Evolutionary conservation across 2,797 vertebrate species (phyloP), one percentile per base, ranked within the genome.

Genomic region (Epinephelus awoara): DNA sequence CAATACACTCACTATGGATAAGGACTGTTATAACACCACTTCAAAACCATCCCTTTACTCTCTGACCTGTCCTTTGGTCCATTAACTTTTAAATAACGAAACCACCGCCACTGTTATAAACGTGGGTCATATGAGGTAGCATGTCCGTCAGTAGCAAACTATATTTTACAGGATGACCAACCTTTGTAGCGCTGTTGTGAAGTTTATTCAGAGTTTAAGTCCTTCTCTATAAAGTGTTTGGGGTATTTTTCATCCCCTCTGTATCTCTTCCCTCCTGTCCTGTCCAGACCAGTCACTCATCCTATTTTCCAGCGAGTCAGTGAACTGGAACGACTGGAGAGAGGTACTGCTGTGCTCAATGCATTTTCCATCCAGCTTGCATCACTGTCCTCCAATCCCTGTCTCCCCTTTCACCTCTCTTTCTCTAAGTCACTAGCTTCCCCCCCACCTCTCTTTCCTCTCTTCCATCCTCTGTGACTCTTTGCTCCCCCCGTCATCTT

Each of bases 291-390:
- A 63, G 51, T 77, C 17, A 23, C 67, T 84, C 72, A 77, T 86
- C 77, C 76, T 81, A 59, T 82, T 88, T 84, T 77, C 72, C 70
- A 75, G 54, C 15, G 62, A 86, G 61, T 75, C 77, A 74, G 72
- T 91, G 87, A 86, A 73, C 71, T 85, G 76, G 65, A 89, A 88
- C 63, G 21, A 68, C 64, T 74, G 66, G 59, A 80, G 62, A 63
- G 59, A 52, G 42, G 34, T 7, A 50, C 79, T 57, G 71, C 80
- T 84, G 76, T 79, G 80, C 77, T 88, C 77, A 72, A 56, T 57
- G 68, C 50, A 59, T 70, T 69, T 62, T 64, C 69, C 34, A 57
- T 80, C 71, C 72, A 50, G 72, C 66, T 21, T 70, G 40, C 76
- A 74, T 73, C 52, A 51, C 72, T 52, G 58, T 82, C 57, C 57